Evolutionary conservation across 2,888 invertebrate species (phyloP), one percentile per base, ranked within the genome.

Genomic region (Melanostoma mellinum): DNA sequence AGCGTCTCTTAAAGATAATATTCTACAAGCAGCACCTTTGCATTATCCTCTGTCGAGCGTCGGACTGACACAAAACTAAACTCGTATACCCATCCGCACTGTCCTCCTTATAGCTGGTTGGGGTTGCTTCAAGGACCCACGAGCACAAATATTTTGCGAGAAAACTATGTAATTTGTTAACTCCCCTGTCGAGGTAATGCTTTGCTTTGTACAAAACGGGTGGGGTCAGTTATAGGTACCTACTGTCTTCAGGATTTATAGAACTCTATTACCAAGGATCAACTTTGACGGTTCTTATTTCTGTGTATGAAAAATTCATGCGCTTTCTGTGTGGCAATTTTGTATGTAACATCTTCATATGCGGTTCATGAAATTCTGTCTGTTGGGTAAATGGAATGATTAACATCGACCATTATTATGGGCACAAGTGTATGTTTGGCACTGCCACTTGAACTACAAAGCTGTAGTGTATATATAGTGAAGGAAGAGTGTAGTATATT

Each of bases 261-360:
- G 65, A 76, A 80, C 60, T 75, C 75, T 67, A 80, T 75, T 80
- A 80, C 65, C 40, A 40, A 56, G 81, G 77, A 82, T 82, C 81
- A 82, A 82, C 63, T 77, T 68, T 72, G 81, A 76, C 61, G 71
- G 72, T 61, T 72, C 67, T 44, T 67, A 72, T 67, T 67, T 76
- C 52, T 61, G 20, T 20, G 10, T 82, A 82, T 82, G 77, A 82
- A 72, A 82, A 82, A 77, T 77, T 82, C 81, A 82, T 82, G 72
- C 33, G 44, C 50, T 44, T 10, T n/a, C 33, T 44, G 32, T 20
- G 4, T 36, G 3, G 35, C 10, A 20, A 20, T n/a, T 0, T 6
- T 33, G 40, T 46, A 46, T 10, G 10, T n/a, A 4, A 46, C 36
- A 63, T 48, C 36, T 48, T 63, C 6, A 63, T 50, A n/a, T 3